Percentiles rank a stretch among this genome's conserved stretches.
phyloP scores from a whole-genome alignment of 1,140 invertebrate species.

The Aphis craccivora region DNA sequence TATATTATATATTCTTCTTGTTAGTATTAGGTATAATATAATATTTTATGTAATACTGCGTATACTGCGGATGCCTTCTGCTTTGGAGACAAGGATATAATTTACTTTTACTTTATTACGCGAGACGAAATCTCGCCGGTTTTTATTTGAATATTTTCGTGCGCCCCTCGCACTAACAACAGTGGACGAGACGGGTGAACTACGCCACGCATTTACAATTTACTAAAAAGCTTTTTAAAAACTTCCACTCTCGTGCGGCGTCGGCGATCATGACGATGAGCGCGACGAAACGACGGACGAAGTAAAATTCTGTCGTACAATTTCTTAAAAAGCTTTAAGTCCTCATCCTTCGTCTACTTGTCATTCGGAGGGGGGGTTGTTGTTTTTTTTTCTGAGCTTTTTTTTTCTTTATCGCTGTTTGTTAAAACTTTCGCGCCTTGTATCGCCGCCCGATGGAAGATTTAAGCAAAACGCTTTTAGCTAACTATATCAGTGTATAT shows the following conservation, averaged over 20 bases:
- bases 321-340: conserved; percentile 53
- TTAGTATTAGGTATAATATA: not conserved
- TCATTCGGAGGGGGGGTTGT: not conserved
- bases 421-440: conserved; percentile 32
- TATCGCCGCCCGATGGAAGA: conserved; percentile 11
- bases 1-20: not conserved
- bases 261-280: not conserved
- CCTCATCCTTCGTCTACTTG: not conserved
- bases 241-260: conserved; percentile 15
- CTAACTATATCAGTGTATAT: not conserved
- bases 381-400: not conserved
- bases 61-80: not conserved
- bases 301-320: conserved; percentile 49
- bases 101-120: conserved; percentile 24
- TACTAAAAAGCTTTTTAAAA: conserved; percentile 56
- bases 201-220: conserved; percentile 39
- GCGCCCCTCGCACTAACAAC: not conserved
- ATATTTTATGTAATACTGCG: not conserved
- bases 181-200: not conserved
- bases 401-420: conserved; percentile 1
- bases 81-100: not conserved
- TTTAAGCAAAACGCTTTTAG: conserved; percentile 23
- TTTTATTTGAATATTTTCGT: not conserved
- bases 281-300: conserved; percentile 9
- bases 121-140: conserved; percentile 1